Evolutionary conservation across 2,797 vertebrate genomes (phyloP).

Genomic region (Malacoctenus gilli): DNA sequence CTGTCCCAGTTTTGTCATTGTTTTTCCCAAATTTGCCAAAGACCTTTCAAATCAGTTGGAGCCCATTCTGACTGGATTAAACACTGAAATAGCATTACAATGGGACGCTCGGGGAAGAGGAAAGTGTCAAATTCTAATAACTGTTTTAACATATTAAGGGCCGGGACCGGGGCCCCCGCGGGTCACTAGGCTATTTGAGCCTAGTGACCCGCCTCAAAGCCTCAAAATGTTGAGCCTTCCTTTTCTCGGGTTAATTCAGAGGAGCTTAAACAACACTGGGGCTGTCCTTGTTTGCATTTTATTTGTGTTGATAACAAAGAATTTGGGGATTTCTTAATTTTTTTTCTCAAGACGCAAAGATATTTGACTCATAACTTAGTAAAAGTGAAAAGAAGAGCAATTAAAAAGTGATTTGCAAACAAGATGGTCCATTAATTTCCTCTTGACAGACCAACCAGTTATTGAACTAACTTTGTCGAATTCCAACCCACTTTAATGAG

Average conservation of each 20-base stretch:
- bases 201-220: no score
- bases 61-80: conserved; percentile 56
- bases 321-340: no score
- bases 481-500: conserved; percentile 3
- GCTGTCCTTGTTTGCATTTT: conserved; percentile 12
- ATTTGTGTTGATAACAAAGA: conserved; percentile 3
- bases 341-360: no score
- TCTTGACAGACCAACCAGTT: neutral
- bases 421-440: neutral
- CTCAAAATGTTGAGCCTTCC: conserved; percentile 18
- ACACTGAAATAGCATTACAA: conserved; percentile 31
- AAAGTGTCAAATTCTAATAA: conserved; percentile 31
- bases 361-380: no score
- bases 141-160: conserved; percentile 28
- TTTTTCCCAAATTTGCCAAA: conserved; percentile 60
- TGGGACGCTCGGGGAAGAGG: conserved; percentile 23
- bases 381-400: neutral
- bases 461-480: neutral
- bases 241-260: conserved; percentile 3
- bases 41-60: conserved; percentile 55
- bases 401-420: neutral
- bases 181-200: conserved; percentile 34
- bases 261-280: conserved; percentile 2
- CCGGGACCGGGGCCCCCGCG: conserved; percentile 14
- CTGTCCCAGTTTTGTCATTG: conserved; percentile 66